A percentile compares a stretch with the other conserved stretches of the same genome.
Conservation (phyloP, 2,888 invertebrate species). For the Chaetogeoica ovagalla region DNA sequence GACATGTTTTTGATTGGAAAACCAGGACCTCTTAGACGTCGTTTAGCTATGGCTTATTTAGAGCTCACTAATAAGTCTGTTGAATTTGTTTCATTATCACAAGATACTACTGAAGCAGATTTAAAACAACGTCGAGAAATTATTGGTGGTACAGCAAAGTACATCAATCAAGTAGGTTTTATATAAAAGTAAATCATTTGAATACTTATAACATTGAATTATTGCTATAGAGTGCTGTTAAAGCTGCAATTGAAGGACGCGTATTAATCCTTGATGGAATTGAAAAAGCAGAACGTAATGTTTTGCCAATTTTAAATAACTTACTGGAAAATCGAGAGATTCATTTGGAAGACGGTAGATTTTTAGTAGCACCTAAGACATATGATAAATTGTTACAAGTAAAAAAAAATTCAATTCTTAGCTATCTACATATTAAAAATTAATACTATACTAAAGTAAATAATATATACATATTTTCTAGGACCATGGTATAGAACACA, state of each 20-base stretch:
- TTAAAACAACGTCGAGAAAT: slow-evolving; percentile 95
- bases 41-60: slow-evolving; percentile 83
- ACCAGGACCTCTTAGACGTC: slow-evolving; percentile 81
- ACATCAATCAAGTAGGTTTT: slow-evolving; percentile 81
- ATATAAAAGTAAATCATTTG: slow-evolving; percentile 6
- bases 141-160: slow-evolving; percentile 80
- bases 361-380: slow-evolving; percentile 83
- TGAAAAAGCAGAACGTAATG: slow-evolving; percentile 96
- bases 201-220: slow-evolving; percentile 3
- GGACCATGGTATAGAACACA: slow-evolving; percentile 77
- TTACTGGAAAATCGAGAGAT: slow-evolving; percentile 95
- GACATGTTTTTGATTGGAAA: slow-evolving; percentile 93
- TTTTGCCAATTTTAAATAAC: slow-evolving; percentile 93
- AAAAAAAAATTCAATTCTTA: slow-evolving; percentile 51
- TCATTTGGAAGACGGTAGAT: slow-evolving; percentile 96
- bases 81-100: slow-evolving; percentile 89
- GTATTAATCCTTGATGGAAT: slow-evolving; percentile 91
- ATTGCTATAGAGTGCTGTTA: slow-evolving; percentile 78
- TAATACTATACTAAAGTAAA: background rate
- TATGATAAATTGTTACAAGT: slow-evolving; percentile 88
- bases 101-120: slow-evolving; percentile 97
- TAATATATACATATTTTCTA: slow-evolving; percentile 59
- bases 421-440: too few species aligned
- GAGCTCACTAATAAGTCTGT: slow-evolving; percentile 87
- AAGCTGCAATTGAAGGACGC: slow-evolving; percentile 86